Base-by-base conservation (phyloP, 2,797 vertebrate species). In the Loriculus beryllinus region DNA sequence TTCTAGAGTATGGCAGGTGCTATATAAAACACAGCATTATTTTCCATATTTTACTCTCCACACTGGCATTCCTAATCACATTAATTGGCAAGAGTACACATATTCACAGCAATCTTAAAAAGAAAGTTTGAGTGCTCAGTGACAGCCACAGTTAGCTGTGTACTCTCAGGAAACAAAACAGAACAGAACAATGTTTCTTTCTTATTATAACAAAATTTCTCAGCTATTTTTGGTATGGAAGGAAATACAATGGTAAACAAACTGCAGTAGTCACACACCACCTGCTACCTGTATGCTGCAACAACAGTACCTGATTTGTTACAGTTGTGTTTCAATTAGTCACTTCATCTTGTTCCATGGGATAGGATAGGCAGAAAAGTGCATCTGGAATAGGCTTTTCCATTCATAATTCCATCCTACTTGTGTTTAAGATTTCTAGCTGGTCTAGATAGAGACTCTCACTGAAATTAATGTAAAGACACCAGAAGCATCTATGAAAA, bases 21-120 rank as follows among this genome's bases (percentile, higher is more conserved):
- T 83, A 90, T 45, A 92, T 64, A 95, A 92, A 94, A 92, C 71
- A 93, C 33, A 84, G 74, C 89, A 92, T 90, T 96, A 74, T 89
- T 94, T 95, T 94, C 78, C 82, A 78, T 93, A 94, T 80, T 95
- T 93, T 88, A 78, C 67, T 86, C n/a, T 59, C 43, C 64, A 82
- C 62, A 7, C 14, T 84, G 85, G 52, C 86, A 90, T 86, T 71
- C 51, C 68, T 42, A 26, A 69, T 89, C n/a, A 77, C 70, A 95
- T 94, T 74, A 96, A 82, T 86, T 84, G 86, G 91, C 86, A 93
- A 71, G 69, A 84, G 17, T 48, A 96, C 63, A 96, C 84, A 94
- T 31, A 90, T 45, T 86, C 83, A 92, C 35, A 88, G 40, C 47
- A 82, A 86, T 65, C 84, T 72, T 28, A 21, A 67, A 89, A 75